phyloP scores from a whole-genome alignment of 2,888 invertebrate genomes.

The Leucophora obtusa region DNA sequence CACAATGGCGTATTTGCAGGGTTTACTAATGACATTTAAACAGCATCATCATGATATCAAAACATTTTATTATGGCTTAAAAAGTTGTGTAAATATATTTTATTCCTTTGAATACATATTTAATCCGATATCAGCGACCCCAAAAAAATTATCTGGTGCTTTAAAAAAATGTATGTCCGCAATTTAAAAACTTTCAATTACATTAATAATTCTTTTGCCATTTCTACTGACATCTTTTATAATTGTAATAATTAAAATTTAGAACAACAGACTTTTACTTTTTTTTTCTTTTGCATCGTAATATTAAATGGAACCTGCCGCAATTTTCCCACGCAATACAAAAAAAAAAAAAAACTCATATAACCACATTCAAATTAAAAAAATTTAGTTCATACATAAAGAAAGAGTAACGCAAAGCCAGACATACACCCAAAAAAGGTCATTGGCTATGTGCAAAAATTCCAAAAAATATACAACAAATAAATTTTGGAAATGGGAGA shows the following conservation, averaged over 20 bases:
- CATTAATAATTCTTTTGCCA: no score
- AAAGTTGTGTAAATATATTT: no score
- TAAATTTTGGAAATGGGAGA: neutral
- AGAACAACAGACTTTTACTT: neutral
- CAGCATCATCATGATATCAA: no score
- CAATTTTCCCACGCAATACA: neutral
- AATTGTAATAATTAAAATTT: neutral
- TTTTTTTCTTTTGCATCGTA: neutral
- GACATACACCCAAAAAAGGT: neutral
- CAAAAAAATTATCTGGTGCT: no score
- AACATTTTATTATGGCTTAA: no score
- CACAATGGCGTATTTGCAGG: no score
- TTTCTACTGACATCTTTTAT: neutral
- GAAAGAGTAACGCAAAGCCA: neutral
- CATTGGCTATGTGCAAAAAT: neutral
- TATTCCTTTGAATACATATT: no score
- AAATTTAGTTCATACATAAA: neutral
- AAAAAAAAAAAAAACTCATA: neutral
- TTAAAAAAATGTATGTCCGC: no score
- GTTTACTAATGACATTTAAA: no score
- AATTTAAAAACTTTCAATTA: no score
- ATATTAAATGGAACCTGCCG: neutral
- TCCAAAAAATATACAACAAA: neutral
- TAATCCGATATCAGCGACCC: no score
- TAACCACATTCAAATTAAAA: neutral